Conservation (phyloP, 2,888 invertebrate species). For the Dexiosoma caninum region DNA sequence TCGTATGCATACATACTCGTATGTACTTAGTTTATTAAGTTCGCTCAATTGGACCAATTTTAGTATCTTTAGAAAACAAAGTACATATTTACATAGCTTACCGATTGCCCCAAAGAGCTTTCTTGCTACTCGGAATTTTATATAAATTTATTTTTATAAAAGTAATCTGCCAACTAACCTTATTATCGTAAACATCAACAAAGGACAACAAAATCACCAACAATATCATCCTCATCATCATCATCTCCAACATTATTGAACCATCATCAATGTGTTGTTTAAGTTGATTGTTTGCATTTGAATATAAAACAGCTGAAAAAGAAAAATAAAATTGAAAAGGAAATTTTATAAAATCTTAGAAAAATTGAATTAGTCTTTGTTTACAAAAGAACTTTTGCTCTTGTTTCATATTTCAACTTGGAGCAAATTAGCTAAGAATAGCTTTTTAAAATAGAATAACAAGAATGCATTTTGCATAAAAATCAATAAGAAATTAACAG, state of each 20-base stretch:
- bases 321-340: neutral
- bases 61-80: neutral
- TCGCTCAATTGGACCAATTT: slow-evolving; percentile 16
- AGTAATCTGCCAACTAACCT: slow-evolving; percentile 25
- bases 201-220: neutral
- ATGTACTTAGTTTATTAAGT: too few relatives aligned
- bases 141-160: slow-evolving; percentile 23
- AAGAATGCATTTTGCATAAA: slow-evolving; percentile 3
- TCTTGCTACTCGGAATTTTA: neutral
- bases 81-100: neutral
- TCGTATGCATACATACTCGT: too few relatives aligned
- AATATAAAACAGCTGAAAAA: neutral
- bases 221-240: too few relatives aligned
- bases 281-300: slow-evolving; percentile 43
- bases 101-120: neutral
- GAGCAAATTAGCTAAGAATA: neutral
- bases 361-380: slow-evolving; percentile 39
- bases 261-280: slow-evolving; percentile 15
- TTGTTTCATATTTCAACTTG: neutral
- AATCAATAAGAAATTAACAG: slow-evolving; percentile 20
- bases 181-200: slow-evolving; percentile 28
- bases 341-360: slow-evolving; percentile 20
- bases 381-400: slow-evolving; percentile 15
- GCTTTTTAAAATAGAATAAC: neutral
- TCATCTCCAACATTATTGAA: slow-evolving; percentile 9